These are phyloP conservation scores for Procambarus clarkii DNA, from an alignment of 1,140 invertebrate species.

Conservation along the genomic window DNA sequence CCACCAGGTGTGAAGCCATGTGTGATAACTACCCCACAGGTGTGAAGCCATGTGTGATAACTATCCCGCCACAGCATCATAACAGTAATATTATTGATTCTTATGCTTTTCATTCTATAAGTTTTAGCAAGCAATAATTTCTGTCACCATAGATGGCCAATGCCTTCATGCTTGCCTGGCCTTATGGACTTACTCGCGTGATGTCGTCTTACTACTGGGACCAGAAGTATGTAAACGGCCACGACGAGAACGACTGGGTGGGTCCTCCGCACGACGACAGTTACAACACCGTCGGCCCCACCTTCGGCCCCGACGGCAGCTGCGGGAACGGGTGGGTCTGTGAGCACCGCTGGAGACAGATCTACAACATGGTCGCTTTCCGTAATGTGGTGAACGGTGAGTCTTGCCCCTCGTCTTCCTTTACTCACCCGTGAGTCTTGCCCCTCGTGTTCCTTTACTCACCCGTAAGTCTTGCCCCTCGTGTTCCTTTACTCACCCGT, in stretches of 20 bases:
- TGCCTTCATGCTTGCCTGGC: constrained; percentile 87
- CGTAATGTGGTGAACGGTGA: constrained; percentile 80
- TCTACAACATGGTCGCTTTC: constrained; percentile 88
- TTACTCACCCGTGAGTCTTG: too few relatives aligned
- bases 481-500: too few relatives aligned
- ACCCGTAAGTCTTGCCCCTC: too few relatives aligned
- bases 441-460: too few relatives aligned
- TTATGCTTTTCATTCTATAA: too few relatives aligned
- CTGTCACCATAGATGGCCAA: constrained; percentile 81
- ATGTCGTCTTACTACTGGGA: constrained; percentile 85
- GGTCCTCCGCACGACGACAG: constrained; percentile 82
- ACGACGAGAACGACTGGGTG: constrained; percentile 69
- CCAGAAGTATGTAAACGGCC: constrained; percentile 72
- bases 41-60: too few relatives aligned
- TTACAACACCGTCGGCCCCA: constrained; percentile 82
- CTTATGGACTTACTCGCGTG: constrained; percentile 84
- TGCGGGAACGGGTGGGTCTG: constrained; percentile 91
- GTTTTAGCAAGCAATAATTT: too few relatives aligned
- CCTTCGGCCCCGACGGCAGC: constrained; percentile 81
- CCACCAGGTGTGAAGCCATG: too few relatives aligned
- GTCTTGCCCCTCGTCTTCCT: neutral
- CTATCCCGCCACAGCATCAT: too few relatives aligned
- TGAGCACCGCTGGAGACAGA: constrained; percentile 91
- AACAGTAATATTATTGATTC: too few relatives aligned
- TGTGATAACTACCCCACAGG: too few relatives aligned